A percentile compares a stretch with the other conserved stretches of the same genome.
Conservation (phyloP, 2,797 vertebrate genomes). For the Lophius americanus region DNA sequence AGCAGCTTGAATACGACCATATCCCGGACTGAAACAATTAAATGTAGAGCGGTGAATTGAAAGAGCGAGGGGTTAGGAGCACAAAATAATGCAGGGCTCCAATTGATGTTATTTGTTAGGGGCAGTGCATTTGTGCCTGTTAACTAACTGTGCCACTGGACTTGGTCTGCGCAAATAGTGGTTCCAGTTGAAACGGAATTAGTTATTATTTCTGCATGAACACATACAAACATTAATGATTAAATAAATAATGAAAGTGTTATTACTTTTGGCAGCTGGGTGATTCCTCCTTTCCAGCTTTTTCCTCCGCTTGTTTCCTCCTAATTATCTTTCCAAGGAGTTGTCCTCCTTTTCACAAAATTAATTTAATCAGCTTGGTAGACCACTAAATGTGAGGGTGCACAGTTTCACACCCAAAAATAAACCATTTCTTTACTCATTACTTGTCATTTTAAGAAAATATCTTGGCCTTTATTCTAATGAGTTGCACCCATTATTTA, state of each 20-base stretch:
- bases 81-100: conserved; percentile 61
- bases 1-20: conserved; percentile 56
- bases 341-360: conserved; percentile 81
- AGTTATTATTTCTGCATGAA: conserved; percentile 86
- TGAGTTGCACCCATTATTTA: neutral
- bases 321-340: conserved; percentile 86
- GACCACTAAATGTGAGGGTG: conserved; percentile 40
- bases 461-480: neutral
- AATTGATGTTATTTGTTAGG: conserved; percentile 80
- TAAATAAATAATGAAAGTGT: conserved; percentile 85
- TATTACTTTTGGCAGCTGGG: conserved; percentile 84
- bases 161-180: conserved; percentile 75
- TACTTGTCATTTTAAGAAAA: conserved; percentile 29
- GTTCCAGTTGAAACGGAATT: conserved; percentile 79
- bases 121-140: conserved; percentile 78
- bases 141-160: conserved; percentile 81
- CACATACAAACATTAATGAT: conserved; percentile 86
- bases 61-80: conserved; percentile 61
- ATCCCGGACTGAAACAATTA: conserved; percentile 69
- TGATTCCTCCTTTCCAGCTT: conserved; percentile 82
- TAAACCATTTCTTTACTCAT: conserved; percentile 31
- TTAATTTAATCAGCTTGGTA: conserved; percentile 62
- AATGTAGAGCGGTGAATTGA: conserved; percentile 64
- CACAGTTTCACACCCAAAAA: conserved; percentile 37
- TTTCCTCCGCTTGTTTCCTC: conserved; percentile 73